Base-by-base conservation (phyloP, 2,888 invertebrate genomes). In the Eupsilia transversa region DNA sequence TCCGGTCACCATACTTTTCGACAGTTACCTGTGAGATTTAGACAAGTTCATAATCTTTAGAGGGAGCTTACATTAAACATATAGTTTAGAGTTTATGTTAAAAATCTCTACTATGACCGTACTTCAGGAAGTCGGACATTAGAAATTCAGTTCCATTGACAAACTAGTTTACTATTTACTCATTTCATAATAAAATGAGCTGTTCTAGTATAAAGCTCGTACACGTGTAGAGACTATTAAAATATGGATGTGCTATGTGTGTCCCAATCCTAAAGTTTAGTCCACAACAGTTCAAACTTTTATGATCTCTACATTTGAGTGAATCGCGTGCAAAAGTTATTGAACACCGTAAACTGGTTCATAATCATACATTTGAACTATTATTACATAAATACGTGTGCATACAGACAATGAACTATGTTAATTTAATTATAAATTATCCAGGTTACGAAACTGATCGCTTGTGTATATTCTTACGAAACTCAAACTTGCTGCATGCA, bases 381-480 rank as follows among this genome's bases (percentile, higher is more conserved):
- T 59, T 43, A 79, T 81, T 72, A 71, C 64, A 49, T 72, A 61
- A 79, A 57, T 46, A 59, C 59, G 20, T 46, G 35, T 41, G 70
- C 38, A 3, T 35, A 52, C 33, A 60, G 14, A 75, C 75, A 83
- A 56, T 75, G 49, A 79, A 72, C 38, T 54, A 54, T 66, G 46
- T 30, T 83, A 72, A 74, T 71, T 68, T 60, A 68, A 66, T 82
- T 68, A 69, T 33, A 27, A 27, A 70, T 46, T 43, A 72, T 63
- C 35, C 61, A 69, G 61, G 52, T 75, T 82, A 79, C 27, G 56
- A 72, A 79, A 83, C 69, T 33, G 4, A 63, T 65, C 33, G 38
- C 57, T 71, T 35, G 54, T 60, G 49, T 63, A 43, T 35, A 33
- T 46, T 68, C 76, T 83, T 63, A 72, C 63, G 61, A 79, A 79